A percentile compares a stretch with the other conserved stretches of the same genome.
Conservation (phyloP, 1,140 invertebrate species). For the Delia radicum region DNA sequence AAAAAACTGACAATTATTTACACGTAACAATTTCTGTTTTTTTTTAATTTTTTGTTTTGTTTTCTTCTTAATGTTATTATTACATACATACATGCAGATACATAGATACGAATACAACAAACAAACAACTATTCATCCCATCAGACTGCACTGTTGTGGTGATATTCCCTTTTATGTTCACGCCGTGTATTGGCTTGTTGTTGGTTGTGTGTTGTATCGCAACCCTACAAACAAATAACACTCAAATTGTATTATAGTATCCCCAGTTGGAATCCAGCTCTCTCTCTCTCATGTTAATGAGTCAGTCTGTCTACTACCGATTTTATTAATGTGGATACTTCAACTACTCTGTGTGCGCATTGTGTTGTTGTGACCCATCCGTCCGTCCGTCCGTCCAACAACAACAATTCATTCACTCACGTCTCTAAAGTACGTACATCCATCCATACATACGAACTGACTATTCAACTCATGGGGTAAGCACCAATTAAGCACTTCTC, state of each 20-base stretch:
- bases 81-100: neutral
- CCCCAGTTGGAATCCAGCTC: neutral
- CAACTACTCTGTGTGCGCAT: too few species aligned
- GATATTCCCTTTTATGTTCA: neutral
- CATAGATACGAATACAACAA: neutral
- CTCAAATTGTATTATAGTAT: neutral
- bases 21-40: neutral
- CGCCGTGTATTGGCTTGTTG: neutral
- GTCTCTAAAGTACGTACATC: neutral
- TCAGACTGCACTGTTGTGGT: neutral
- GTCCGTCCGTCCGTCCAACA: too few species aligned
- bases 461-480: neutral
- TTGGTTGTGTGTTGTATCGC: neutral
- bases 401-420: too few species aligned
- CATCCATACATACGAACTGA: neutral
- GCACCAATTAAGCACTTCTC: constrained; percentile 15
- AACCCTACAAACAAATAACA: neutral
- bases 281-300: neutral
- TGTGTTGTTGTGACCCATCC: neutral
- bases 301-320: neutral
- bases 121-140: neutral
- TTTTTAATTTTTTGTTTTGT: neutral
- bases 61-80: neutral
- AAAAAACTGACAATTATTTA: neutral
- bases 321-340: neutral